phyloP scores from a whole-genome alignment of 2,797 vertebrate species.

The Hafferia zeledoni region DNA sequence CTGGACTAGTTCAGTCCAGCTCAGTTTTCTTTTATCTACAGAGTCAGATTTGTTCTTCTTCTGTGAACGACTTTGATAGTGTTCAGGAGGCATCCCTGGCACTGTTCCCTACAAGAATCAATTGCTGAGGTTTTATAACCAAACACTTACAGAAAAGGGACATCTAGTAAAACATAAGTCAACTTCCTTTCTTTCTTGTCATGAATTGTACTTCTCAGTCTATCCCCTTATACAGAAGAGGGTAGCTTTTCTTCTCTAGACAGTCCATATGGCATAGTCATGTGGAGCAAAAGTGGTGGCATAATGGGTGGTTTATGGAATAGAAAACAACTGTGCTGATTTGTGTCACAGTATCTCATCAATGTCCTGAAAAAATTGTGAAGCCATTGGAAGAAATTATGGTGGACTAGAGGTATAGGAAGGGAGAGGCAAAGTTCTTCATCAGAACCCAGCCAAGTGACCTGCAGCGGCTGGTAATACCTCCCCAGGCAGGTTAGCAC shows the following conservation, averaged over 20 bases:
- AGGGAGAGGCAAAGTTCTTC: not conserved
- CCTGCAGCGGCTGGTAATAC: too few relatives aligned
- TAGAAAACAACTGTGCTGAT: not conserved
- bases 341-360: not conserved
- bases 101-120: not conserved
- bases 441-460: not conserved
- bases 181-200: not conserved
- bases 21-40: not conserved
- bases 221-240: not conserved
- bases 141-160: not conserved
- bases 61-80: not conserved
- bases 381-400: not conserved
- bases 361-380: not conserved
- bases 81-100: not conserved
- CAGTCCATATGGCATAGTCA: fast-evolving
- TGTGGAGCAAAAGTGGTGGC: not conserved
- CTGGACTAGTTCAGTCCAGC: not conserved
- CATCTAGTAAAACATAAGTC: not conserved
- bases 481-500: not conserved
- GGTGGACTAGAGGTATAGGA: not conserved
- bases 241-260: not conserved
- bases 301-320: not conserved
- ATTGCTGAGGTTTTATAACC: not conserved
- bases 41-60: not conserved
- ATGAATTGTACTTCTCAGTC: not conserved